Conservation (phyloP, 2,113 vertebrate species). For the Loxodonta africana region DNA sequence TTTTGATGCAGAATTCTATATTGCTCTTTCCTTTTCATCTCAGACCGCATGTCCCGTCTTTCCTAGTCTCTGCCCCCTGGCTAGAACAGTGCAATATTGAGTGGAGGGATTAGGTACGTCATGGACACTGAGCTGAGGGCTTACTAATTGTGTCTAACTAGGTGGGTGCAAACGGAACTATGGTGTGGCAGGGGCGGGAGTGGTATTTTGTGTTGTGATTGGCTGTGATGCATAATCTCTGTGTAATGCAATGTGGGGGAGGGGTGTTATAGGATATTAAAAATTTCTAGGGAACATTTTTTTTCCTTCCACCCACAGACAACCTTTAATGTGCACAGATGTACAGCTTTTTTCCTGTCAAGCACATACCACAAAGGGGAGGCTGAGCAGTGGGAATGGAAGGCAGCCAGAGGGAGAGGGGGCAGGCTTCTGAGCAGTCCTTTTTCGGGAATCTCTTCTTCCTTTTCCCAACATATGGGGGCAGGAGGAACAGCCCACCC, state of each 20-base stretch:
- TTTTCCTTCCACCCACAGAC: constrained; percentile 41
- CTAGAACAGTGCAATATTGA: neutral
- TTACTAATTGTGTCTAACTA: neutral
- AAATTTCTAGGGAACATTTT: constrained; percentile 60
- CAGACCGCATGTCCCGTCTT: neutral
- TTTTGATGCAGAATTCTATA: neutral
- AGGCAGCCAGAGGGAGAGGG: constrained; percentile 1
- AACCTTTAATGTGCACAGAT: constrained; percentile 42
- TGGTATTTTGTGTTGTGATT: constrained; percentile 41
- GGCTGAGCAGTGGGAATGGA: neutral
- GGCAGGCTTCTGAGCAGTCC: neutral
- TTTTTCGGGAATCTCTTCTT: neutral
- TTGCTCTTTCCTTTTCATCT: neutral
- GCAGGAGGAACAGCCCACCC: neutral
- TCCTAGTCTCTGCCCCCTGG: neutral
- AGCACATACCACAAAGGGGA: neutral
- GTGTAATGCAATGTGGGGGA: constrained; percentile 50
- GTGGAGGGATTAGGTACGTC: neutral
- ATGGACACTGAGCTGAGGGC: neutral
- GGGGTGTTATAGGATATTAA: constrained; percentile 56
- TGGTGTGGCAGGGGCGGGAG: neutral
- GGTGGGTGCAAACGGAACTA: neutral
- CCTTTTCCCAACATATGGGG: neutral
- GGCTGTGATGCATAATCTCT: constrained; percentile 1
- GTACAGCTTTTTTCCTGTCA: neutral